Base-by-base conservation (phyloP, 2,113 vertebrate genomes). In the Himantopus leucocephalus region DNA sequence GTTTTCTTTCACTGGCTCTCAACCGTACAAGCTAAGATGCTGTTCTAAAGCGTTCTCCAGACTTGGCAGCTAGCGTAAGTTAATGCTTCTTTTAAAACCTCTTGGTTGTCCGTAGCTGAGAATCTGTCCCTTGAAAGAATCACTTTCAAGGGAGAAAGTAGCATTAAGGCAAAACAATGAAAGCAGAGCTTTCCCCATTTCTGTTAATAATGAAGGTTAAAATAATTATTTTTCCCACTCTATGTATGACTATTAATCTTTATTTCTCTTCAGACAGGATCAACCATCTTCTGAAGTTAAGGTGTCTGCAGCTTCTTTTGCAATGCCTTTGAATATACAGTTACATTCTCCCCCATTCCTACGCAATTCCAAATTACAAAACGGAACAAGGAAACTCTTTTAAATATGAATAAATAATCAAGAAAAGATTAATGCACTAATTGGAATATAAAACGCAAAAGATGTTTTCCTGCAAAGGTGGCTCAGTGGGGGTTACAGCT, bases 381-480 rank as follows among this genome's bases (percentile, higher is more conserved):
- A 24, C 32, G 10, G 22, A 73, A 39, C 30, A 37, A 74, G 59
- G 19, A 70, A 76, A 48, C 35, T 37, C 48, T 72, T 77, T 35
- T 15, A 82, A 43, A 83, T 53, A 26, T 34, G 58, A 90, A 81
- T 92, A 75, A 85, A 92, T 75, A 88, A 75, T 63, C 47, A 50
- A 64, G 50, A 56, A 43, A 26, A 56, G 26, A 92, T 91, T 56
- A 94, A 76, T 66, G 63, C 55, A 30, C 35, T 80, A 66, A 86
- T 62, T 29, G 92, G 72, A 39, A 48, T 70, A 21, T 30, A 22
- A 94, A 94, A 86, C 76, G 67, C 70, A 92, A 55, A 50, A 8
- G 21, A 59, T 53, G 10, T 70, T 92, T 86, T 35, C 56, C 47
- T 83, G 63, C 45, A 53, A 79, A 91, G 63, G 64, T 92, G 67